Evolutionary conservation across 2,888 invertebrate genomes (phyloP).

Genomic region (Cosmopolites sordidus): DNA sequence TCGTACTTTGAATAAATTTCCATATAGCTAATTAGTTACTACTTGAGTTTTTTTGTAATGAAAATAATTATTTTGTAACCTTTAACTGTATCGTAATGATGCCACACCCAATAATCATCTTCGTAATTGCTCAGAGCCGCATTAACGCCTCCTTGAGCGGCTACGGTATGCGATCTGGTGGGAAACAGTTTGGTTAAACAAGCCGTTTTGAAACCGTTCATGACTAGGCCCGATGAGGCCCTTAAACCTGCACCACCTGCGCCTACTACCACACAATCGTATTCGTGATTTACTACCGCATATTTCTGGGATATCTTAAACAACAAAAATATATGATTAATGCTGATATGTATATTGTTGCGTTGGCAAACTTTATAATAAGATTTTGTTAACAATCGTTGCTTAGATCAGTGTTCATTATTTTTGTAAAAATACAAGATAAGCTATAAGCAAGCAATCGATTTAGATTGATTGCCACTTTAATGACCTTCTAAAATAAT

Average conservation of each 20-base stretch:
- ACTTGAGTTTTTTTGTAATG: no score
- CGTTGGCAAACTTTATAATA: no score
- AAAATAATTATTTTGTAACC: conserved; percentile 8
- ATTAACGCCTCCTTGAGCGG: conserved; percentile 77
- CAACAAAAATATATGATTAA: no score
- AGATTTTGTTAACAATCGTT: no score
- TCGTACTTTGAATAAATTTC: no score
- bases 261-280: conserved; percentile 71
- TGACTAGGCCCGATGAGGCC: conserved; percentile 68
- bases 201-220: conserved; percentile 69
- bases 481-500: no score
- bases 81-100: conserved; percentile 72
- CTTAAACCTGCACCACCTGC: conserved; percentile 73
- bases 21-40: no score
- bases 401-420: no score
- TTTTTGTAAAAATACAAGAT: no score
- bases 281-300: conserved; percentile 56
- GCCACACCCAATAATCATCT: conserved; percentile 70
- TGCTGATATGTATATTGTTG: no score
- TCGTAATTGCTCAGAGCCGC: conserved; percentile 65
- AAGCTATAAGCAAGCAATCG: no score
- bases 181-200: conserved; percentile 73
- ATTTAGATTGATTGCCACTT: no score
- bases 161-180: conserved; percentile 72
- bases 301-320: conserved; percentile 25